A percentile compares a stretch with the other conserved stretches of the same genome.
Evolutionary conservation across 92 coral and sea anemone species (phyloP).

Genomic region (Ricordea florida): DNA sequence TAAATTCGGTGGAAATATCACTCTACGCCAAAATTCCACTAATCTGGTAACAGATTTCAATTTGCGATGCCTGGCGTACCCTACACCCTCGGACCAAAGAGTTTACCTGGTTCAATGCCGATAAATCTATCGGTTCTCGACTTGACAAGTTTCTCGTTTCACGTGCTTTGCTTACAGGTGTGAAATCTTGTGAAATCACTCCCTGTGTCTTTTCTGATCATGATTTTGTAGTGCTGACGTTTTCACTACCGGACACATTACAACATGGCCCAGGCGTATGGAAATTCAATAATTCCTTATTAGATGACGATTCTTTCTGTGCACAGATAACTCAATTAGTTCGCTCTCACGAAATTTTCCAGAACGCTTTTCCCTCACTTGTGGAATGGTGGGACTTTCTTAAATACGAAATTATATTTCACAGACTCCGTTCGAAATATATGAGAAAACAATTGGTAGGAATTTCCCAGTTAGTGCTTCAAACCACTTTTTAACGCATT

Average conservation of each 20-base stretch:
- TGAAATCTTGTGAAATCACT: not conserved
- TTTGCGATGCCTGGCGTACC: slow-evolving; percentile 18
- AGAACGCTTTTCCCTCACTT: not conserved
- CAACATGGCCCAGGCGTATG: not conserved
- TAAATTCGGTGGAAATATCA: slow-evolving; percentile 24
- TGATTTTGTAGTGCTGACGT: not conserved
- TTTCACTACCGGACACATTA: not conserved
- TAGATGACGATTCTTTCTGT: not conserved
- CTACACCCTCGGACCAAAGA: not conserved
- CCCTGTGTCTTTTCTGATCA: not conserved
- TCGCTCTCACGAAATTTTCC: not conserved
- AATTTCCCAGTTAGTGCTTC: no score
- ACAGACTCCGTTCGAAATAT: no score
- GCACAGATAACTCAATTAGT: not conserved
- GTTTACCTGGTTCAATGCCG: slow-evolving; percentile 11
- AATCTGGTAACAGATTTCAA: not conserved
- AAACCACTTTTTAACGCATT: no score
- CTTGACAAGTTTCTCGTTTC: not conserved
- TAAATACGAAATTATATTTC: not conserved
- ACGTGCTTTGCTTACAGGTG: not conserved
- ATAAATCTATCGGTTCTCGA: not conserved
- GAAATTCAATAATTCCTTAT: not conserved
- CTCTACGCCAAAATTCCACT: not conserved
- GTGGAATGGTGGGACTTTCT: not conserved
- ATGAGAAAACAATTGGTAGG: no score